Percentiles rank a stretch among this genome's conserved stretches.
Evolutionary conservation across 2,888 invertebrate genomes (phyloP).

Genomic region (Leptinotarsa tumamoca): DNA sequence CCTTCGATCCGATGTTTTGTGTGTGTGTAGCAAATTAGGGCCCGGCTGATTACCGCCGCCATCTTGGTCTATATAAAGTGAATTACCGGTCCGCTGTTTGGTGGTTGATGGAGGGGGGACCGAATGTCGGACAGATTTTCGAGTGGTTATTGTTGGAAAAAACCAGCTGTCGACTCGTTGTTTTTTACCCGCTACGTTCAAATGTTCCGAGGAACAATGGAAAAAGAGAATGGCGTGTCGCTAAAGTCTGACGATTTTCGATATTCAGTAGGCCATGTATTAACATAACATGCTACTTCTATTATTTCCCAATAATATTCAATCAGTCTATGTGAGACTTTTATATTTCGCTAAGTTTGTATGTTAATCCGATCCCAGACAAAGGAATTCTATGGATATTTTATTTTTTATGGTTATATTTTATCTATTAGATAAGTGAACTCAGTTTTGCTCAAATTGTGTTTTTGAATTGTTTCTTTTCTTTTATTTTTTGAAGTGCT

Average conservation of each 20-base stretch:
- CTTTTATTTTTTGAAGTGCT: too few relatives aligned
- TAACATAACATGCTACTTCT: neutral
- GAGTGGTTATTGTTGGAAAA: slow-evolving; percentile 55
- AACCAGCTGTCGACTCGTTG: slow-evolving; percentile 53
- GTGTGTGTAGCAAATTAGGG: slow-evolving; percentile 41
- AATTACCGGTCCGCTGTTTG: slow-evolving; percentile 32
- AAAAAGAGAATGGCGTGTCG: neutral
- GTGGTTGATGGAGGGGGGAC: slow-evolving; percentile 26
- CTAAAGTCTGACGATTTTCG: neutral
- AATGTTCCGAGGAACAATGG: neutral
- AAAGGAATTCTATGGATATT: too few relatives aligned
- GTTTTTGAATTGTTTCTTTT: too few relatives aligned
- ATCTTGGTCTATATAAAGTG: slow-evolving; percentile 41
- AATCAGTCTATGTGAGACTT: too few relatives aligned
- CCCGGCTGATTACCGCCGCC: slow-evolving; percentile 28
- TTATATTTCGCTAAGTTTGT: too few relatives aligned
- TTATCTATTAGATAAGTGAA: too few relatives aligned
- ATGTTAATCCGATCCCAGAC: too few relatives aligned
- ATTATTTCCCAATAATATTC: too few relatives aligned
- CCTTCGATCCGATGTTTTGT: slow-evolving; percentile 32
- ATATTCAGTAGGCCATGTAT: neutral
- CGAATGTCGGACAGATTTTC: slow-evolving; percentile 54
- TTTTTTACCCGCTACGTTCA: slow-evolving; percentile 32
- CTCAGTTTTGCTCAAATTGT: too few relatives aligned
- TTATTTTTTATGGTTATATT: too few relatives aligned